Percentiles rank a stretch among this genome's conserved stretches.
phyloP scores from a whole-genome alignment of 2,113 vertebrate species.

The Lanius ludovicianus region DNA sequence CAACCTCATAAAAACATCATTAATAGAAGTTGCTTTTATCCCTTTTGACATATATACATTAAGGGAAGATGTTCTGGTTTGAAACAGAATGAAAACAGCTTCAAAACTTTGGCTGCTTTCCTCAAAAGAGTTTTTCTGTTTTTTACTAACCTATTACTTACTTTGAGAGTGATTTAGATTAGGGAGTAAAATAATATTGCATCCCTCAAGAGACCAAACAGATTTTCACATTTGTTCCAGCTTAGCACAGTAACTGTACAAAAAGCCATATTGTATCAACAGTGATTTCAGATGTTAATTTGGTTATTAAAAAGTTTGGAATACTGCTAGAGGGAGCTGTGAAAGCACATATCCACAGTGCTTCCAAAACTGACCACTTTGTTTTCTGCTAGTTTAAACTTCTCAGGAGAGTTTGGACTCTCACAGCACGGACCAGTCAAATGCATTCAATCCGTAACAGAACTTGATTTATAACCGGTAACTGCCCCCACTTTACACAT shows the following conservation, averaged over 20 bases:
- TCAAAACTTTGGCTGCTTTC: neutral
- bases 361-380: neutral
- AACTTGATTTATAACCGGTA: neutral
- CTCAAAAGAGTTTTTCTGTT: neutral
- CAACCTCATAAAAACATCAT: neutral
- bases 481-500: neutral
- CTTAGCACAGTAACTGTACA: neutral
- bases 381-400: neutral
- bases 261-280: neutral
- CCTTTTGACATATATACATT: neutral
- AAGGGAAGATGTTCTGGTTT: neutral
- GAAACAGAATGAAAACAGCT: neutral
- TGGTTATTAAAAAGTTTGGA: neutral
- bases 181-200: neutral
- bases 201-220: neutral
- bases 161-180: neutral
- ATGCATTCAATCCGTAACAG: neutral
- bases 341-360: neutral
- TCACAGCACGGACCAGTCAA: neutral
- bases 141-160: neutral
- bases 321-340: constrained; percentile 11
- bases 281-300: neutral
- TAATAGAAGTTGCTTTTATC: neutral
- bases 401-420: neutral
- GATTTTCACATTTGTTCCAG: constrained; percentile 3